Conservation (phyloP, 2,888 invertebrate genomes). For the Autographa gamma region DNA sequence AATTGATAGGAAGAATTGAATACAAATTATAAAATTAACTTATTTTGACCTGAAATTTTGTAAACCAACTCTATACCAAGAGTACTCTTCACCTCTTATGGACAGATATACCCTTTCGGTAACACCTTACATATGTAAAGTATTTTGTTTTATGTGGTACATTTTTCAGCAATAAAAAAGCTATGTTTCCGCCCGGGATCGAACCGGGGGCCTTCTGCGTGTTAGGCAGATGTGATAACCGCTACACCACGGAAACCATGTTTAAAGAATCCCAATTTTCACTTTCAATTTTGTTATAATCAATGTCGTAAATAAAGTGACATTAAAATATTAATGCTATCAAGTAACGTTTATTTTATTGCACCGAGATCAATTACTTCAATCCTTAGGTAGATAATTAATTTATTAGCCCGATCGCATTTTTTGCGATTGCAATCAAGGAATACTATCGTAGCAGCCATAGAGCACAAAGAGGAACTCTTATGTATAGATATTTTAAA, state of each 20-base stretch:
- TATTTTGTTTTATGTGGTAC: no score
- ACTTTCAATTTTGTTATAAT: not conserved
- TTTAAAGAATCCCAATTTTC: not conserved
- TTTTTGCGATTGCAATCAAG: not conserved
- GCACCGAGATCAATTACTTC: not conserved
- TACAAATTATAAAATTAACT: no score
- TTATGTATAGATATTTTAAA: no score
- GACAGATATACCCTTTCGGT: no score
- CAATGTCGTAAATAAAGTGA: not conserved
- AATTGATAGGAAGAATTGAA: no score
- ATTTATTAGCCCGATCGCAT: not conserved
- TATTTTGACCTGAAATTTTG: no score
- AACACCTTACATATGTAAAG: no score
- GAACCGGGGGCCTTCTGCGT: slow-evolving; percentile 97
- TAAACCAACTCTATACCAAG: no score
- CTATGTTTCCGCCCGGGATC: slow-evolving; percentile 95
- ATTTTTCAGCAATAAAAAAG: slow-evolving; percentile 37
- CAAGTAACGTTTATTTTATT: not conserved
- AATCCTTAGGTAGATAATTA: not conserved
- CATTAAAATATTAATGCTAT: not conserved
- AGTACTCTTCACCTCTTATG: no score
- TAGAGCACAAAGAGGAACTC: no score
- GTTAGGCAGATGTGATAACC: slow-evolving; percentile 97
- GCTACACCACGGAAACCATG: slow-evolving; percentile 89
- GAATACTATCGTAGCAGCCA: not conserved